A percentile compares a stretch with the other conserved stretches of the same genome.
Evolutionary conservation across 2,888 invertebrate genomes (phyloP).

Genomic region (Polydrusus tereticollis): DNA sequence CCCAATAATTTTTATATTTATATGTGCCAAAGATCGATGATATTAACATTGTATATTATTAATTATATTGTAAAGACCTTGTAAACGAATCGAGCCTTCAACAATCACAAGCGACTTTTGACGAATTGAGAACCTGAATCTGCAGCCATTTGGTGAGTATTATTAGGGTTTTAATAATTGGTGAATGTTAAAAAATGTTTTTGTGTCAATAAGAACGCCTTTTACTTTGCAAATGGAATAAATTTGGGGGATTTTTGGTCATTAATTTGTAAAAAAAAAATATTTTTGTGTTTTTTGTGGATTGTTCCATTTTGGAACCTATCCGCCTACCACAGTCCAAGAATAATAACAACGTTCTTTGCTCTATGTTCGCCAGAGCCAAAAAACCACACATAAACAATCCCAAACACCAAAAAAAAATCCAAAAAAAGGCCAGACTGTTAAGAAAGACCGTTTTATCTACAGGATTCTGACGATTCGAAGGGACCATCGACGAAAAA

Average conservation of each 20-base stretch:
- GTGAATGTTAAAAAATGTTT: constrained; percentile 50
- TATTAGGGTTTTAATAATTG: constrained; percentile 49
- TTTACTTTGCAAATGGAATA: background rate
- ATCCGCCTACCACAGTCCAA: background rate
- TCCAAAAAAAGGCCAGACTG: constrained; percentile 16
- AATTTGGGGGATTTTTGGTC: background rate
- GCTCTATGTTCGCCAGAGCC: constrained; percentile 38
- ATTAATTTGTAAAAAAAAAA: too few species aligned
- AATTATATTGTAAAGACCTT: constrained; percentile 68
- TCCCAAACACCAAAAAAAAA: constrained; percentile 18
- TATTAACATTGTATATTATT: constrained; percentile 69
- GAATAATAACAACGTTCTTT: constrained; percentile 24
- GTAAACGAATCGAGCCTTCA: constrained; percentile 52
- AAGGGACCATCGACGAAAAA: background rate
- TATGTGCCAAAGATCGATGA: constrained; percentile 55
- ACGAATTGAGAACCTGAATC: constrained; percentile 41
- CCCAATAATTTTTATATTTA: constrained; percentile 20
- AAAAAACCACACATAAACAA: constrained; percentile 21
- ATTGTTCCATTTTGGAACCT: too few species aligned
- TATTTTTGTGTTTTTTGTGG: too few species aligned
- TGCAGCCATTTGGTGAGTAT: constrained; percentile 59
- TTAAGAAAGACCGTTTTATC: constrained; percentile 62
- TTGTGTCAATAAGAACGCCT: background rate
- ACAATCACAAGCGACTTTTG: constrained; percentile 41
- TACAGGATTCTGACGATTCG: constrained; percentile 63